Evolutionary conservation across 2,888 invertebrate species (phyloP).

Genomic region (Stomorhina lunata): DNA sequence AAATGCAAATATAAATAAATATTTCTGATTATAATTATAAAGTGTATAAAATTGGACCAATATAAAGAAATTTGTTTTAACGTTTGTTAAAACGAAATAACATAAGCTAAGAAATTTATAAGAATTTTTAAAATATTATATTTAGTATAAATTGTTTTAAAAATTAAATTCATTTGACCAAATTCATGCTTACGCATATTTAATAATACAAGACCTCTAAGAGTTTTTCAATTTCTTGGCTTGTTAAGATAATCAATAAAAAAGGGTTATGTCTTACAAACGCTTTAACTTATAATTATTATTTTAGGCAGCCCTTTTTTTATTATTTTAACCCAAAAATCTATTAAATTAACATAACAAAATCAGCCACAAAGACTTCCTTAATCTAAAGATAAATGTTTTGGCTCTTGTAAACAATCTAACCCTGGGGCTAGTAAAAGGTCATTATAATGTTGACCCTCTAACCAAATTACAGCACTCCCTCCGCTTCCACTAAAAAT

Average conservation of each 20-base stretch:
- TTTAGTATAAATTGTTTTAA: too few relatives aligned
- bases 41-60: too few relatives aligned
- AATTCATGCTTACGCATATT: too few relatives aligned
- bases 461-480: not conserved
- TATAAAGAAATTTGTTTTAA: too few relatives aligned
- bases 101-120: too few relatives aligned
- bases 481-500: not conserved
- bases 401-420: not conserved
- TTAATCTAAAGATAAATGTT: not conserved
- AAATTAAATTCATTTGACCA: too few relatives aligned
- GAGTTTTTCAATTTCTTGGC: not conserved
- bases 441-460: slow-evolving; percentile 4
- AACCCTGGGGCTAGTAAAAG: not conserved
- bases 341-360: slow-evolving; percentile 34
- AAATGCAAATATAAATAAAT: not conserved
- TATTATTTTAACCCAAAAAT: not conserved
- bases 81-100: too few relatives aligned
- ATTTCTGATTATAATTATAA: too few relatives aligned
- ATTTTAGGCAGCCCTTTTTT: not conserved
- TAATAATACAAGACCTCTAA: too few relatives aligned
- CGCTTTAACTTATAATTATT: not conserved
- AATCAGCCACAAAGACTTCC: not conserved
- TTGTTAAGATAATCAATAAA: not conserved
- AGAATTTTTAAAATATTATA: too few relatives aligned
- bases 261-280: too few relatives aligned